phyloP scores from a whole-genome alignment of 2,888 invertebrate genomes.

The Portevinia maculata region DNA sequence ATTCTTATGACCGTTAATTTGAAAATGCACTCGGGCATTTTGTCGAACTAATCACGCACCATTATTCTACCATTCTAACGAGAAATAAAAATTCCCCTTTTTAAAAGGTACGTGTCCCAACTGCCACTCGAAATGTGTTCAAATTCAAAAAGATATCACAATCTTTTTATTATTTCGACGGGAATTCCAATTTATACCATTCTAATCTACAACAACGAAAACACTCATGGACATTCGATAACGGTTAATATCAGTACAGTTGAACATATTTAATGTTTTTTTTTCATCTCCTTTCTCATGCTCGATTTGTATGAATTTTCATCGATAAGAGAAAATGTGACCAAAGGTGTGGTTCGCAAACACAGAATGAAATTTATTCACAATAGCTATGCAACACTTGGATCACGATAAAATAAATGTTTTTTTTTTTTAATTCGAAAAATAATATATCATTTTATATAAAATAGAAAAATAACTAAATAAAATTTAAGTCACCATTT shows the following conservation, averaged over 20 bases:
- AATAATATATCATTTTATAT: neutral
- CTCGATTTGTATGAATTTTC: constrained; percentile 13
- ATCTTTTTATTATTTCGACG: neutral
- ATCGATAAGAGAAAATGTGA: constrained; percentile 64
- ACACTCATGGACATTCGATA: constrained; percentile 43
- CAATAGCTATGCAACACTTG: constrained; percentile 6
- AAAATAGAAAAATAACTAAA: neutral
- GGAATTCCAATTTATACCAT: constrained; percentile 10
- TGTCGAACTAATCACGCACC: too few relatives aligned
- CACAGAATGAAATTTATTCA: neutral
- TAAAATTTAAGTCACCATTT: constrained; percentile 61
- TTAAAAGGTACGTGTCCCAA: too few relatives aligned
- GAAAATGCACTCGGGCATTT: too few relatives aligned
- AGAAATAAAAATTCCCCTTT: too few relatives aligned
- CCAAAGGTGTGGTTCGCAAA: constrained; percentile 71
- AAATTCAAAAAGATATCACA: neutral
- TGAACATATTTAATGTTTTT: constrained; percentile 49
- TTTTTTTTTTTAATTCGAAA: neutral
- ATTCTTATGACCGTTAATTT: too few relatives aligned
- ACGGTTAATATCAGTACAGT: constrained; percentile 66
- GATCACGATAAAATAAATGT: too few relatives aligned
- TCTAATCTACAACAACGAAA: constrained; percentile 11
- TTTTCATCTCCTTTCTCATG: constrained; percentile 8
- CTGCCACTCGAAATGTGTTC: neutral
- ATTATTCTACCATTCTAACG: too few relatives aligned